Percentiles rank a stretch among this genome's conserved stretches.
Evolutionary conservation across 2,888 invertebrate species (phyloP).

Genomic region (Synergus umbraculus): DNA sequence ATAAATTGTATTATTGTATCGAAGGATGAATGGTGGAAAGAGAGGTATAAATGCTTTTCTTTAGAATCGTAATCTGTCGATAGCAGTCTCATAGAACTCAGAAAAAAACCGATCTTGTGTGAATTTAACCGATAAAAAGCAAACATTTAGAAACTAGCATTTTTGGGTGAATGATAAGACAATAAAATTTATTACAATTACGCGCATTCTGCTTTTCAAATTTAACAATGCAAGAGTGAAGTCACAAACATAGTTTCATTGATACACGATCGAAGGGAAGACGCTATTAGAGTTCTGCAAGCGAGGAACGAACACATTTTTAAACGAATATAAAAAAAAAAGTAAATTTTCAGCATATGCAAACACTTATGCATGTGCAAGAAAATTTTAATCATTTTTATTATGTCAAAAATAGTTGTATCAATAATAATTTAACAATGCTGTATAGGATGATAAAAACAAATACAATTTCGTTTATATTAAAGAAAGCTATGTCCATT

Average conservation of each 20-base stretch:
- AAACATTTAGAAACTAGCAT: constrained; percentile 22
- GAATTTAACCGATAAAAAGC: background rate
- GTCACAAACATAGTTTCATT: constrained; percentile 2
- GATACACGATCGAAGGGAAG: constrained; percentile 37
- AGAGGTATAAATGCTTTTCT: constrained; percentile 9
- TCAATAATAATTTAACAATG: constrained; percentile 54
- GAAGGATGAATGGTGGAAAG: constrained; percentile 27
- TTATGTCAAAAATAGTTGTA: constrained; percentile 55
- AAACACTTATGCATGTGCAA: constrained; percentile 44
- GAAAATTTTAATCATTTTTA: constrained; percentile 50
- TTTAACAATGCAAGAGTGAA: constrained; percentile 24
- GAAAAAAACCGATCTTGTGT: background rate
- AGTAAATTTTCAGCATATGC: constrained; percentile 49
- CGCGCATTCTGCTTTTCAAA: constrained; percentile 46
- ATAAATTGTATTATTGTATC: constrained; percentile 24
- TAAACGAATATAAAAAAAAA: constrained; percentile 49
- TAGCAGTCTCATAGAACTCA: constrained; percentile 9
- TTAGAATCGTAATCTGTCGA: constrained; percentile 16
- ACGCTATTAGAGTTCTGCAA: constrained; percentile 33
- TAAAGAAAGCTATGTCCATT: constrained; percentile 41
- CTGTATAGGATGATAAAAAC: constrained; percentile 53
- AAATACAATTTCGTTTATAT: constrained; percentile 56
- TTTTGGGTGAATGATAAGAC: constrained; percentile 37
- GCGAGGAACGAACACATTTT: constrained; percentile 42
- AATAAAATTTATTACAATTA: constrained; percentile 46